Evolutionary conservation across 2,888 invertebrate species (phyloP).

Genomic region (Aspidapion aeneum): DNA sequence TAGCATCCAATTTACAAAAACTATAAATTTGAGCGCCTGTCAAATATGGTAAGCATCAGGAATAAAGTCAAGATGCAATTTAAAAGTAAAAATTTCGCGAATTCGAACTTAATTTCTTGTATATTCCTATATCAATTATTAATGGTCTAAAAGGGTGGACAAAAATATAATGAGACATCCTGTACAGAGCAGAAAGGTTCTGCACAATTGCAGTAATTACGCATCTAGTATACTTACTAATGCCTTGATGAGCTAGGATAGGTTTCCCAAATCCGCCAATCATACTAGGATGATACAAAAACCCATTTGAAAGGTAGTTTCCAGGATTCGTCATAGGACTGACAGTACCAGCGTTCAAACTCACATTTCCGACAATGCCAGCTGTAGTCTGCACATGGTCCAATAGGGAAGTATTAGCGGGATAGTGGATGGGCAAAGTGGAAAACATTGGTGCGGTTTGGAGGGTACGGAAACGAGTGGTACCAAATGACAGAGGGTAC

Average conservation of each 20-base stretch:
- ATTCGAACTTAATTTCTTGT: too few relatives aligned
- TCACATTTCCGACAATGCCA: constrained; percentile 17
- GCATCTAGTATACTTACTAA: constrained; percentile 27
- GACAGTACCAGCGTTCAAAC: not conserved
- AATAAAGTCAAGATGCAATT: too few relatives aligned
- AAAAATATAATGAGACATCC: too few relatives aligned
- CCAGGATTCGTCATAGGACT: constrained; percentile 22
- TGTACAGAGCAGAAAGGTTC: too few relatives aligned
- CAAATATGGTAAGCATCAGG: too few relatives aligned
- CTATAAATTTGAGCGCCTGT: too few relatives aligned
- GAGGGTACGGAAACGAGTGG: constrained; percentile 37
- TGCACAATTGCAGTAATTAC: too few relatives aligned
- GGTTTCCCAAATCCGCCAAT: constrained; percentile 47
- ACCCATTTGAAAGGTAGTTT: constrained; percentile 43
- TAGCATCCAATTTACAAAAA: too few relatives aligned
- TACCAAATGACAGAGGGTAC: constrained; percentile 35
- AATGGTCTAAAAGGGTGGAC: too few relatives aligned
- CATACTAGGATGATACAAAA: constrained; percentile 44
- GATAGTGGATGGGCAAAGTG: constrained; percentile 40
- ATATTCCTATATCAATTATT: too few relatives aligned
- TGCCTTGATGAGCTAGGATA: constrained; percentile 27
- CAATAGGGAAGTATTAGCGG: constrained; percentile 34
- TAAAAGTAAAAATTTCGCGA: too few relatives aligned
- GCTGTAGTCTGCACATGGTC: constrained; percentile 28
- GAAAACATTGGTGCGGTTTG: constrained; percentile 39